phyloP scores from a whole-genome alignment of 2,888 invertebrate genomes.

The Spicauda simplicius region DNA sequence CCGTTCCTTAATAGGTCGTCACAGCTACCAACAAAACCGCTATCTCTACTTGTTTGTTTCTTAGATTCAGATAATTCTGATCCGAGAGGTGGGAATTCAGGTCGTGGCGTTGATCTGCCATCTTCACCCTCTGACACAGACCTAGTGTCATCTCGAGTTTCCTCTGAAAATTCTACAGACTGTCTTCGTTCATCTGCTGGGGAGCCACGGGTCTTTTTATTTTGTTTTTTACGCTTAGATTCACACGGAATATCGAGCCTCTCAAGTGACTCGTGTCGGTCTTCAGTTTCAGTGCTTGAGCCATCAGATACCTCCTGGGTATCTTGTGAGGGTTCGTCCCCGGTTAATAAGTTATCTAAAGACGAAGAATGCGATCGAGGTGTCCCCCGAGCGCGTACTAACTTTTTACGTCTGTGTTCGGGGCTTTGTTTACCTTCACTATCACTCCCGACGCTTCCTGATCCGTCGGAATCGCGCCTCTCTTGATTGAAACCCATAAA shows the following conservation, averaged over 20 bases:
- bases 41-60: conserved; percentile 93
- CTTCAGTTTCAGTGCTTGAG: conserved; percentile 90
- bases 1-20: conserved; percentile 91
- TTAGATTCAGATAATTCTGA: conserved; percentile 87
- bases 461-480: conserved; percentile 91
- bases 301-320: conserved; percentile 88
- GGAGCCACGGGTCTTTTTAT: conserved; percentile 87
- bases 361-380: conserved; percentile 93
- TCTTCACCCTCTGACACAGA: conserved; percentile 88
- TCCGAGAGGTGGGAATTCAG: conserved; percentile 85
- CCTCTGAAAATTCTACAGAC: conserved; percentile 86
- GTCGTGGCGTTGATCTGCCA: conserved; percentile 88
- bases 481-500: conserved; percentile 93
- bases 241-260: conserved; percentile 91
- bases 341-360: conserved; percentile 90
- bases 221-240: conserved; percentile 92
- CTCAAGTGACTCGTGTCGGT: conserved; percentile 87
- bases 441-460: conserved; percentile 95
- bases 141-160: conserved; percentile 83
- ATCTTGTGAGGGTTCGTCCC: conserved; percentile 83
- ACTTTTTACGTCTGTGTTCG: conserved; percentile 91
- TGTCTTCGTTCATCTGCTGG: conserved; percentile 87
- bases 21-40: conserved; percentile 95
- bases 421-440: conserved; percentile 95
- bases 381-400: conserved; percentile 92